A percentile compares a stretch with the other conserved stretches of the same genome.
Conservation (phyloP, 2,113 vertebrate genomes). For the Xenotilapia leptura region DNA sequence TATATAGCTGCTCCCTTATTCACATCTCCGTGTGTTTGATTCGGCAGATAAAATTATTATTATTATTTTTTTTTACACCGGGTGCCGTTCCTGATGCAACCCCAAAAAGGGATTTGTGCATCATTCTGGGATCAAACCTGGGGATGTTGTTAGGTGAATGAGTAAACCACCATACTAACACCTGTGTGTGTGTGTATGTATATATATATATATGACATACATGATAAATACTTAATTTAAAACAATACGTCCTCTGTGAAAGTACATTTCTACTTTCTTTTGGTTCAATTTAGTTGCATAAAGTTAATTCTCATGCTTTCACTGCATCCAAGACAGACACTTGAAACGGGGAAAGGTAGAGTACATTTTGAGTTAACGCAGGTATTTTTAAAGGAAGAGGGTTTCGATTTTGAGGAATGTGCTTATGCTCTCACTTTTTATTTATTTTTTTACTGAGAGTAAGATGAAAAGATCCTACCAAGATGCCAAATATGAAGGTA, state of each 20-base stretch:
- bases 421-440: neutral
- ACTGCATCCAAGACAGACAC: slow-evolving; percentile 30
- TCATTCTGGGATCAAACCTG: neutral
- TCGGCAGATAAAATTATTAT: neutral
- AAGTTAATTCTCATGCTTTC: slow-evolving; percentile 47
- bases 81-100: neutral
- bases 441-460: neutral
- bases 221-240: slow-evolving; percentile 40
- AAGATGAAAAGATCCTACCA: neutral
- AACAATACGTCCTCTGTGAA: slow-evolving; percentile 17
- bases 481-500: neutral
- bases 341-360: neutral
- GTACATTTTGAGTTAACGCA: neutral
- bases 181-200: accelerated
- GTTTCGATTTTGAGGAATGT: neutral
- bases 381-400: neutral
- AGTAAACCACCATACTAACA: neutral
- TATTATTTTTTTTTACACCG: neutral
- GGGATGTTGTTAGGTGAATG: neutral
- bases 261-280: slow-evolving; percentile 43
- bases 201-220: neutral
- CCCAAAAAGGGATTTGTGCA: neutral
- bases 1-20: neutral
- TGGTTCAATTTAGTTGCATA: slow-evolving; percentile 48
- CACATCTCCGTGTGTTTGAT: neutral